Percentiles rank a stretch among this genome's conserved stretches.
Evolutionary conservation across 2,113 vertebrate genomes (phyloP).

Genomic region (Notiomystis cincta): DNA sequence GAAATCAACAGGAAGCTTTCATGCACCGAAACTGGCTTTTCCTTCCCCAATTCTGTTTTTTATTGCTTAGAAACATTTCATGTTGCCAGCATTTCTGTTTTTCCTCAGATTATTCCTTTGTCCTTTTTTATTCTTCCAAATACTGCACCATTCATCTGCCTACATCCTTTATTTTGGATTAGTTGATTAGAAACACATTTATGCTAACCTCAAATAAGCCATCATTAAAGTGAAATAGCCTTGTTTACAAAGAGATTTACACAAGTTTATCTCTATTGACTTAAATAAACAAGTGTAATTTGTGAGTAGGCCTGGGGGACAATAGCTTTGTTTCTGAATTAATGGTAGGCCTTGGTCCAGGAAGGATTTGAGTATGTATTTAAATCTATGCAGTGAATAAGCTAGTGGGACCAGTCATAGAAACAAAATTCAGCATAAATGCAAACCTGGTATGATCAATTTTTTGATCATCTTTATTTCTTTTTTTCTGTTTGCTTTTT

Average conservation of each 20-base stretch:
- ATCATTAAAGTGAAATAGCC: not conserved
- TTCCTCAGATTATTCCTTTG: not conserved
- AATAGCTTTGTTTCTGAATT: slow-evolving; percentile 35
- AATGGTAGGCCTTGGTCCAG: not conserved
- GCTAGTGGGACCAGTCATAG: not conserved
- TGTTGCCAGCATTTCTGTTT: not conserved
- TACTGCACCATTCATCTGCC: not conserved
- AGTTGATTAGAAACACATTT: slow-evolving; percentile 37
- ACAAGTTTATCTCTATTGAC: slow-evolving; percentile 24
- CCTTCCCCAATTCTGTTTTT: not conserved
- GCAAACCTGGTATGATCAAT: not conserved
- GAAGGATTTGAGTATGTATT: not conserved
- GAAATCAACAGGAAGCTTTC: not conserved
- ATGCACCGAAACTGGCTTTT: not conserved
- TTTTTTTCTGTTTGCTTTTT: not conserved
- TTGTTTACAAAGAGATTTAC: slow-evolving; percentile 37
- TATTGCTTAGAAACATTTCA: not conserved
- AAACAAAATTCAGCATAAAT: not conserved
- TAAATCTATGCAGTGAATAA: not conserved
- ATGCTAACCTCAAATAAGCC: slow-evolving; percentile 28
- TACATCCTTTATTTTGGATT: slow-evolving; percentile 16
- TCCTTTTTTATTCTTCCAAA: not conserved
- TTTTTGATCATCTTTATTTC: not conserved
- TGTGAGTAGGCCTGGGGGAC: not conserved
- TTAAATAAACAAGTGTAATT: slow-evolving; percentile 40